Evolutionary conservation across 2,888 invertebrate species (phyloP).

Genomic region (Epiblema foenella): DNA sequence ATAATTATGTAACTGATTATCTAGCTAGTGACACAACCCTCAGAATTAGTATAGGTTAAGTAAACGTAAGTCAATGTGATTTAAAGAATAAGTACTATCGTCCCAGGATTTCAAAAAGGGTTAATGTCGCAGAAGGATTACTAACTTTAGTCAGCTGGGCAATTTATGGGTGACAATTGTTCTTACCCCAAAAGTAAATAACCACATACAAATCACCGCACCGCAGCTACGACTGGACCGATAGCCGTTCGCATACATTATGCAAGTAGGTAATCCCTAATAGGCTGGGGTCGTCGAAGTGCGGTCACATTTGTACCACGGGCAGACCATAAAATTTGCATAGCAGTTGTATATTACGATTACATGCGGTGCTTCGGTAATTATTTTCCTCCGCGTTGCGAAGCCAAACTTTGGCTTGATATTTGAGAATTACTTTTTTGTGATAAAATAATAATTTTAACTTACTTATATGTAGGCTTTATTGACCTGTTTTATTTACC

Average conservation of each 20-base stretch:
- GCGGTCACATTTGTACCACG: slow-evolving; percentile 50
- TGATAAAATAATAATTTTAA: slow-evolving; percentile 4
- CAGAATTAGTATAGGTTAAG: not conserved
- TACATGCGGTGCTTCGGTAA: slow-evolving; percentile 35
- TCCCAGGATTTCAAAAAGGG: not conserved
- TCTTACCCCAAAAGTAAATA: slow-evolving; percentile 17
- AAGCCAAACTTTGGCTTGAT: slow-evolving; percentile 21
- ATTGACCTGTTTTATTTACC: slow-evolving; percentile 29
- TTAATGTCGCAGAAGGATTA: not conserved
- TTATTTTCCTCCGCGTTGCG: slow-evolving; percentile 28
- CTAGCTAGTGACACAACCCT: not conserved
- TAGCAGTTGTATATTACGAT: slow-evolving; percentile 52
- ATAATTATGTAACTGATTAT: not conserved
- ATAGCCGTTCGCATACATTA: slow-evolving; percentile 42
- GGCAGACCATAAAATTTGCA: slow-evolving; percentile 58
- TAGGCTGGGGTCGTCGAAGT: slow-evolving; percentile 46
- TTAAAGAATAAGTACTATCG: not conserved
- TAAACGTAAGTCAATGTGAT: not conserved
- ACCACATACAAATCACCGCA: slow-evolving; percentile 20
- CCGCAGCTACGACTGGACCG: slow-evolving; percentile 20
- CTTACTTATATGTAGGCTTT: slow-evolving; percentile 11
- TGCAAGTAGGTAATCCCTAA: slow-evolving; percentile 41
- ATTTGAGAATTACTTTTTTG: slow-evolving; percentile 26
- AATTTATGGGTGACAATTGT: slow-evolving; percentile 13
- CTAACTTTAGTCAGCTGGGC: slow-evolving; percentile 14